Evolutionary conservation across 1,140 invertebrate genomes (phyloP), one percentile per base, ranked within the genome.

Genomic region (Polyergus mexicanus): DNA sequence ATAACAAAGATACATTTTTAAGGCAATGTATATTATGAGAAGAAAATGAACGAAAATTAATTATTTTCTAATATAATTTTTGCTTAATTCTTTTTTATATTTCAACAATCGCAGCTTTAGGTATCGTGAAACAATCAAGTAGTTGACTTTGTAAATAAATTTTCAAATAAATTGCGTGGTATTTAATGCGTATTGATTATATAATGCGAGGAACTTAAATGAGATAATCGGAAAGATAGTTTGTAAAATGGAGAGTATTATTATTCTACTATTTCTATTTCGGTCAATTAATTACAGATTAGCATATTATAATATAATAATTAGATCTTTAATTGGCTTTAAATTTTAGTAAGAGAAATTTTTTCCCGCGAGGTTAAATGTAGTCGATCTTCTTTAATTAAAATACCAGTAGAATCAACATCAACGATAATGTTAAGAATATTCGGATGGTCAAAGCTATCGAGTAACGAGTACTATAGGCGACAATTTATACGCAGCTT

Each of bases 401-500:
- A 80, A 41, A 68, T 32, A 69, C 3, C 4, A n/a, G 11, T 22
- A 7, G 51, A 68, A 32, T 80, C 5, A 81, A 44, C 41, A 7
- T 8, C 7, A 44, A 6, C 3, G 2, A n/a, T 3, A 44, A 60
- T 2, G 2, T 44, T 44, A 32, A 71, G 25, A 60, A 81, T 19
- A 58, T 11, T 25, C n/a, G 54, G 4, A 60, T 35, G 62, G 38
- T 58, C 25, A 32, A 74, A 83, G 68, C 13, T 72, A 19, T 81
- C 41, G 77, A 80, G 19, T 83, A 71, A 62, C 78, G 19, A 83
- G 44, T 83, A 62, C 78, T 83, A 83, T 83, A 83, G 28, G 78
- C 68, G 68, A 74, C 78, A 83, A 83, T 38, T 83, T 83, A 47
- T 83, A 74, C 41, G 68, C 65, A 80, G 77, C 11, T 83, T 47